These are phyloP conservation scores for Phalacrocorax aristotelis DNA, from an alignment of 2,113 vertebrate species.

Conservation along the genomic window DNA sequence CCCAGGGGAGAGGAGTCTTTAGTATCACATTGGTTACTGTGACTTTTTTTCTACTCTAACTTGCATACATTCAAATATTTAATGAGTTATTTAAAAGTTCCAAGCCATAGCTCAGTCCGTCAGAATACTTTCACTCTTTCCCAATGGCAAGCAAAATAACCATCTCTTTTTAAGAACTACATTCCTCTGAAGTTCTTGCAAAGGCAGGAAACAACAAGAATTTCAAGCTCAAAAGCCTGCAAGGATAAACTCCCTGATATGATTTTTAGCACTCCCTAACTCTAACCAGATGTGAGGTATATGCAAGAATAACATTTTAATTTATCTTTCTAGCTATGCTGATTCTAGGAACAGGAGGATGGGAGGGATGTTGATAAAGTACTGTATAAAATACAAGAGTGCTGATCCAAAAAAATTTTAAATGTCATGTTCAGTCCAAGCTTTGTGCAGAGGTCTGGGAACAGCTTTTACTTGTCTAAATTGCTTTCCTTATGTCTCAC, in stretches of 20 bases:
- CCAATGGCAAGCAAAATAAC: not conserved
- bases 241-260: not conserved
- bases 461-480: not conserved
- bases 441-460: not conserved
- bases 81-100: not conserved
- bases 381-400: not conserved
- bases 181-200: not conserved
- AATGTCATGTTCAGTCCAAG: not conserved
- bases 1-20: not conserved
- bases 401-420: conserved; percentile 8
- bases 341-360: not conserved
- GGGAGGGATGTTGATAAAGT: not conserved
- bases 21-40: not conserved
- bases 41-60: not conserved
- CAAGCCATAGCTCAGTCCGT: not conserved
- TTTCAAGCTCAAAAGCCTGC: not conserved
- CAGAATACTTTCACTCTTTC: not conserved
- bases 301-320: conserved; percentile 1
- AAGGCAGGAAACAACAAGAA: not conserved
- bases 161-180: not conserved
- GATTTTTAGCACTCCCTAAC: conserved; percentile 2
- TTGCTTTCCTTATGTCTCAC: not conserved
- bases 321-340: not conserved
- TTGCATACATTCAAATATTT: not conserved
- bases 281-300: conserved; percentile 16